phyloP scores from a whole-genome alignment of 2,113 vertebrate genomes.

The Alouatta palliata region DNA sequence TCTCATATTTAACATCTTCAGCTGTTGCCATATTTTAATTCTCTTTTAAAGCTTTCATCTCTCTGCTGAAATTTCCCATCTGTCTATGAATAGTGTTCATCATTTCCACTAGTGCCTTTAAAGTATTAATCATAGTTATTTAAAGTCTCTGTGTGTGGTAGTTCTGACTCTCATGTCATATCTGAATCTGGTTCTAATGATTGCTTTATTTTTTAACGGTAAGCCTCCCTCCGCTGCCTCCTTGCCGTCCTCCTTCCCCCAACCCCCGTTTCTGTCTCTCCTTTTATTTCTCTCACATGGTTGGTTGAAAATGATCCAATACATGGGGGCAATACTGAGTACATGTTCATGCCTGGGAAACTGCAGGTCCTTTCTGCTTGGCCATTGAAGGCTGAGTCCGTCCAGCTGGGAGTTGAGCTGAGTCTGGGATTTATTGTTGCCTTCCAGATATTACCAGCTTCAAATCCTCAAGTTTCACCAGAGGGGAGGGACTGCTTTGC shows the following conservation, averaged over 20 bases:
- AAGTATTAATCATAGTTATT: not conserved
- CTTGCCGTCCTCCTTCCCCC: no score
- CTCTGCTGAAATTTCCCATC: not conserved
- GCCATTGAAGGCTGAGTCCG: no score
- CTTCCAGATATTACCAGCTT: not conserved
- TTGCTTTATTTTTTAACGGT: not conserved
- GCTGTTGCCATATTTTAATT: not conserved
- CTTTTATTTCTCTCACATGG: not conserved
- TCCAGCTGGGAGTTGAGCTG: not conserved
- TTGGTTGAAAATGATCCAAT: not conserved
- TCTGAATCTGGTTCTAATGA: not conserved
- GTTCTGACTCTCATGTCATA: not conserved
- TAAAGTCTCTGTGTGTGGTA: not conserved
- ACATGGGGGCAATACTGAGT: not conserved
- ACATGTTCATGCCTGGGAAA: not conserved
- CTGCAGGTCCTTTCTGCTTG: not conserved
- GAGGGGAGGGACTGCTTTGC: not conserved
- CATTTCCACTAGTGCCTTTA: not conserved
- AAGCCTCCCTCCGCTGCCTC: no score
- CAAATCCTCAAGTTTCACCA: no score
- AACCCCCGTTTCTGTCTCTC: fast-evolving
- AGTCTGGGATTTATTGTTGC: not conserved
- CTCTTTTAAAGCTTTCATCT: not conserved
- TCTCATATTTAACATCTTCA: not conserved
- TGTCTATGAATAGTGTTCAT: not conserved